Conservation (phyloP, 2,797 vertebrate species). For the Cossypha caffra region DNA sequence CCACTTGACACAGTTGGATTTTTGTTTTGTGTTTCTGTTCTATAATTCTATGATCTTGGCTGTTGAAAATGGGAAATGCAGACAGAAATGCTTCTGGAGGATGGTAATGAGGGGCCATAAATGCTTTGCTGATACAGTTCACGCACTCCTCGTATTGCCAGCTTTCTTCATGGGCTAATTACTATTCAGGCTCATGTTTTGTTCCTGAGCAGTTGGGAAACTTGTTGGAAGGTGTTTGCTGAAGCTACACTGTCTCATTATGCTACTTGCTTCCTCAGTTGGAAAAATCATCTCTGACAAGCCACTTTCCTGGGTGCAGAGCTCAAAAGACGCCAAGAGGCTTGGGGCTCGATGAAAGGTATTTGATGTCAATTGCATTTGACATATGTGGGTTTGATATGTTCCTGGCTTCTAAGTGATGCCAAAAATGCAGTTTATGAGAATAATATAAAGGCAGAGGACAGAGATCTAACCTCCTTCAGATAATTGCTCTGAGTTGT, state of each 20-base stretch:
- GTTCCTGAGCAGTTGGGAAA: conserved; percentile 50
- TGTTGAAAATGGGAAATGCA: neutral
- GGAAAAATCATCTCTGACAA: conserved; percentile 86
- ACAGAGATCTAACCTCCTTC: conserved; percentile 69
- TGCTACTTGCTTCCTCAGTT: conserved; percentile 71
- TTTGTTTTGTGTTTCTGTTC: neutral
- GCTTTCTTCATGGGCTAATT: conserved; percentile 42
- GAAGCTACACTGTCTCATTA: conserved; percentile 79
- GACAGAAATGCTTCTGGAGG: conserved; percentile 6
- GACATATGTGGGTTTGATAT: conserved; percentile 80
- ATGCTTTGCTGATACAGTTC: neutral
- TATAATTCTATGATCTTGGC: neutral
- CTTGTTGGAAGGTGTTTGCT: conserved; percentile 62
- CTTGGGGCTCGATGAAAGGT: conserved; percentile 73
- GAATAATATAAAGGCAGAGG: conserved; percentile 68
- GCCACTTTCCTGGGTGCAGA: conserved; percentile 78
- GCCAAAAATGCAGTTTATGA: conserved; percentile 74
- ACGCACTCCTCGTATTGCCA: neutral
- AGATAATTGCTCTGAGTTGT: conserved; percentile 76
- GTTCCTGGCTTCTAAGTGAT: conserved; percentile 79
- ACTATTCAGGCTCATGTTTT: conserved; percentile 54
- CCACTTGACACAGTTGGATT: neutral
- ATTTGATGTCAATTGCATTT: conserved; percentile 83
- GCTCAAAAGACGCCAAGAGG: conserved; percentile 69
- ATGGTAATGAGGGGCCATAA: neutral